Conservation (phyloP, 2,888 invertebrate genomes). For the Ferrisia virgata region DNA sequence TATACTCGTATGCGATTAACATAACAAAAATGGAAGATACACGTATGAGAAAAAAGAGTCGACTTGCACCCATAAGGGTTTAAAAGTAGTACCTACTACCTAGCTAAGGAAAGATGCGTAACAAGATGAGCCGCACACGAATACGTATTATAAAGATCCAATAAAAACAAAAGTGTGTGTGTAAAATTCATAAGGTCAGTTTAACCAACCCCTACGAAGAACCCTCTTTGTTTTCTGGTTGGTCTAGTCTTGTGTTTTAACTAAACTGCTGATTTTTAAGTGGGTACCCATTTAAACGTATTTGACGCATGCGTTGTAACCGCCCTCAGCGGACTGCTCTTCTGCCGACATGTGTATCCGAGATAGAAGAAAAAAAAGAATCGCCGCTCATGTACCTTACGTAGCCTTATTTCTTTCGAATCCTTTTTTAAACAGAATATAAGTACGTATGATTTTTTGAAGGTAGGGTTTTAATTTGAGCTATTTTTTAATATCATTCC, state of each 20-base stretch:
- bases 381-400: not conserved
- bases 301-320: slow-evolving; percentile 37
- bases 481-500: too few species aligned
- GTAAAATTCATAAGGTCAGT: slow-evolving; percentile 44
- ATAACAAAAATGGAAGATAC: not conserved
- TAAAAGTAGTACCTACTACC: not conserved
- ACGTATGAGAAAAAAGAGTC: not conserved
- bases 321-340: not conserved
- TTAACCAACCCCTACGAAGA: slow-evolving; percentile 42
- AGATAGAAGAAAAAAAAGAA: not conserved
- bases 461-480: too few species aligned
- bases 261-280: slow-evolving; percentile 41
- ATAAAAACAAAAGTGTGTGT: slow-evolving; percentile 42
- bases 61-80: not conserved
- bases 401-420: too few species aligned
- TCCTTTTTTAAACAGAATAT: too few species aligned
- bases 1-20: too few species aligned
- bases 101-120: not conserved
- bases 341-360: not conserved
- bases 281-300: slow-evolving; percentile 25
- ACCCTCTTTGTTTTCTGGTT: slow-evolving; percentile 46
- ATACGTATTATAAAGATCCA: slow-evolving; percentile 33
- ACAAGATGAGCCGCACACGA: not conserved
- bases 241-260: slow-evolving; percentile 44
- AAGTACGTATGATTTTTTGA: too few species aligned